Percentiles rank a stretch among this genome's conserved stretches.
Conservation (phyloP, 2,113 vertebrate genomes). For the Ciconia maguari region DNA sequence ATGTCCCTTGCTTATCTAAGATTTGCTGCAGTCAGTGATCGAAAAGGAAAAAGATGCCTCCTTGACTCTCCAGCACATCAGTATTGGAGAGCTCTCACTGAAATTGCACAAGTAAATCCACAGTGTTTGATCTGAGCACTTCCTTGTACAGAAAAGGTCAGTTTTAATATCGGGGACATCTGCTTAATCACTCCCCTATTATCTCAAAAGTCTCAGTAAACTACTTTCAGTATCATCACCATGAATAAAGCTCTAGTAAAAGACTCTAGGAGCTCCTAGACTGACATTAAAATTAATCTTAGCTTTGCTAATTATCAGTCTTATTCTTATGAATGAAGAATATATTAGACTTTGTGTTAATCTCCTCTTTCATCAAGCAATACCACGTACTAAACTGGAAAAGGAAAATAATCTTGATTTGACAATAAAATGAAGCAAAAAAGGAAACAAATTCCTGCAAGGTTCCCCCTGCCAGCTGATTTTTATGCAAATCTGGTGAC, state of each 20-base stretch:
- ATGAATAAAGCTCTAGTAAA: not conserved
- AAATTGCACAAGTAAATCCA: not conserved
- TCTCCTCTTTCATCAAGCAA: not conserved
- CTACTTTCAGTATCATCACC: not conserved
- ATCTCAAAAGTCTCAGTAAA: slow-evolving; percentile 6
- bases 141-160: not conserved
- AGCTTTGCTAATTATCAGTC: not conserved
- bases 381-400: not conserved
- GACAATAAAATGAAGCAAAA: not conserved
- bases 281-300: slow-evolving; percentile 37
- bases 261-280: slow-evolving; percentile 9
- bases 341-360: not conserved
- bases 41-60: not conserved
- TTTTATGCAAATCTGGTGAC: not conserved
- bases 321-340: not conserved
- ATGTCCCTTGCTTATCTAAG: not conserved
- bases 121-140: not conserved
- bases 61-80: not conserved
- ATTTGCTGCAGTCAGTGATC: not conserved
- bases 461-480: not conserved
- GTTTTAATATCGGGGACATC: not conserved
- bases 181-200: not conserved
- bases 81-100: not conserved
- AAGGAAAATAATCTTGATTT: not conserved
- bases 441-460: not conserved